Evolutionary conservation across 2,797 vertebrate genomes (phyloP), one percentile per base, ranked within the genome.

Genomic region (Podargus strigoides): DNA sequence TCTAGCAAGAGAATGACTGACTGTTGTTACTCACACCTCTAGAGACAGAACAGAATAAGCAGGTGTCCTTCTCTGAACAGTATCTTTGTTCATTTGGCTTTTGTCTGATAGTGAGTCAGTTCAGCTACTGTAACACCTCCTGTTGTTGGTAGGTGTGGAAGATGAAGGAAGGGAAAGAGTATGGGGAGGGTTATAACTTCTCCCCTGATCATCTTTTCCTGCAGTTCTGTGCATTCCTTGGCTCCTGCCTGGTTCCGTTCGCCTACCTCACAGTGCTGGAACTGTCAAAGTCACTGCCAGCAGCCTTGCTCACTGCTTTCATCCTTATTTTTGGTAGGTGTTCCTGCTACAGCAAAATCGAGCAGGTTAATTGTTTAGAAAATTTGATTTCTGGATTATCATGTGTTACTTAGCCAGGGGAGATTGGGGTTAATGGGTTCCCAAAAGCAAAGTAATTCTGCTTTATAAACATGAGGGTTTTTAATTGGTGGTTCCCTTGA

Each of bases 321-420:
- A 89, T 99, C 39, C 98, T 99, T 69, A 98, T 98, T 96, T 99
- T 99, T 97, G 99, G 99, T 99, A 97, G 98, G 99, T 95, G 39
- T 75, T 78, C 55, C 55, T 68, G 70, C 53, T 77, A 10, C 20
- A 75, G 62, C 26, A 63, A 67, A 79, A 72, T 16, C 27, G 24
- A 76, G 9, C 63, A 47, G 41, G 8, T 79, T 78, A 73, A 47
- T 76, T 87, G n/a, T 50, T 84, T 47, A 70, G 36, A 69, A 16
- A 53, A 36, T 50, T 66, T 91, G 44, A 72, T 89, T 92, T 66
- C 53, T 91, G 34, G 14, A 12, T 89, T 79, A 50, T 49, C 0
- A 0, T 67, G 11, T 74, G n/a, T 79, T 89, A 52, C 10, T 20
- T 88, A 63, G 42, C 17, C 14, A 50, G 42, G 22, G 6, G 5